Base-by-base conservation (phyloP, 2,797 vertebrate genomes). In the Anguilla obscura region DNA sequence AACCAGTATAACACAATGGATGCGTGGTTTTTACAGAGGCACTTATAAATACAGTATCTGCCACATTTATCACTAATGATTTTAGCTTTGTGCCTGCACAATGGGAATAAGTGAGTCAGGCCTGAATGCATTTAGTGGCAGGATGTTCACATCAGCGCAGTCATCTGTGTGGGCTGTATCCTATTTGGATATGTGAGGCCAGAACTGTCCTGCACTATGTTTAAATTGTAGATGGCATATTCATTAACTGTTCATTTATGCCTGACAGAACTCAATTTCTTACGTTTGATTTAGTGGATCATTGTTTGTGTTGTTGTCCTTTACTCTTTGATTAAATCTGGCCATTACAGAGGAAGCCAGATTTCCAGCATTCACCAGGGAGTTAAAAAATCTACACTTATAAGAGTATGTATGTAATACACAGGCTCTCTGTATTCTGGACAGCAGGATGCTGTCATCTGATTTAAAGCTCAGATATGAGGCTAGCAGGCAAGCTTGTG, bases 161-260 rank as follows among this genome's bases (percentile, higher is more conserved):
- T 82, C 24, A 2, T 48, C 50, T 82, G 40, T 27, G 45, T 50
- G 45, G 40, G 79, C 24, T 48, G 79, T 50, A 82, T 82, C 79
- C 33, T 40, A 40, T 79, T 79, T 82, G 45, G 50, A 21, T 48
- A 50, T 33, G 27, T 82, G 40, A 82, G 40, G 45, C 21, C 45
- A 50, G 27, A 50, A 50, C 79, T 12, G 21, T 48, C 79, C 45
- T 82, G 24, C 40, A 50, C 24, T 48, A n/a, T 27, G 79, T n/a
- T 45, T n/a, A 24, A 82, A 50, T 48, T 50, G 79, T 10, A 48
- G 45, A 45, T 48, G 79, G 8, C 79, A 50, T 50, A 50, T 48
- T 82, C 40, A 82, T 82, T 82, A 48, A 50, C 74, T 76, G 10
- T 50, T 82, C 79, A n/a, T 9, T 82, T 82, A 50, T 82, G 79